Conservation (phyloP, 2,888 invertebrate genomes). For the Loripinus fragilis region DNA sequence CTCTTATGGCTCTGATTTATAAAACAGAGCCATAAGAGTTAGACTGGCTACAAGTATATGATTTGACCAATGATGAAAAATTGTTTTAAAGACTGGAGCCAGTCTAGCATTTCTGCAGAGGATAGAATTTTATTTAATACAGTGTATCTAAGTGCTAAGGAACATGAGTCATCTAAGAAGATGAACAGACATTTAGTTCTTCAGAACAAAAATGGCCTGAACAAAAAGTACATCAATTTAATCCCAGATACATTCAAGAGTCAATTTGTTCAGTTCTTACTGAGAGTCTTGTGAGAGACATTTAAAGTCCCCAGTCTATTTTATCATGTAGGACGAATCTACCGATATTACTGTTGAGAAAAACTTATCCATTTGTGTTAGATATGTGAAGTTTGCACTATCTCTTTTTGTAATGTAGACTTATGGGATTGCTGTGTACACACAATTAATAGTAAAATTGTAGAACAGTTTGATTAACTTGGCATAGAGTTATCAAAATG, state of each 20-base stretch:
- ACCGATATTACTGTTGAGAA: conserved; percentile 48
- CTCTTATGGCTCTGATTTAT: no score
- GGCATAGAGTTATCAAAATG: conserved; percentile 6
- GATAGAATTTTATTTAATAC: conserved; percentile 23
- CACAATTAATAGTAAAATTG: conserved; percentile 14
- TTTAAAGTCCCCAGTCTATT: conserved; percentile 15
- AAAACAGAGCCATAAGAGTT: no score
- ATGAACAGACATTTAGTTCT: conserved; percentile 24
- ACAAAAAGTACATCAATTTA: conserved; percentile 42
- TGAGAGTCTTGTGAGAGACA: conserved; percentile 22
- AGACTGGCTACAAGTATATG: no score
- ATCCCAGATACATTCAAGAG: conserved; percentile 43
- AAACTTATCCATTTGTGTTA: conserved; percentile 35
- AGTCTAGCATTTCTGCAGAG: background rate
- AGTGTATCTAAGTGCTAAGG: conserved; percentile 25
- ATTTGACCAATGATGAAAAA: no score
- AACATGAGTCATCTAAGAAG: conserved; percentile 15
- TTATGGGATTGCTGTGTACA: conserved; percentile 35
- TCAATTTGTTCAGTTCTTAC: conserved; percentile 6
- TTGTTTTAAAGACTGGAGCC: no score
- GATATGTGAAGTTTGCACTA: conserved; percentile 41
- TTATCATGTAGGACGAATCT: conserved; percentile 46
- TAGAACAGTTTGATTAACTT: background rate
- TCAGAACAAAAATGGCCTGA: conserved; percentile 38
- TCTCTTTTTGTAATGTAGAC: conserved; percentile 37